Conservation (phyloP, 2,888 invertebrate genomes). For the Punctoribates punctum region DNA sequence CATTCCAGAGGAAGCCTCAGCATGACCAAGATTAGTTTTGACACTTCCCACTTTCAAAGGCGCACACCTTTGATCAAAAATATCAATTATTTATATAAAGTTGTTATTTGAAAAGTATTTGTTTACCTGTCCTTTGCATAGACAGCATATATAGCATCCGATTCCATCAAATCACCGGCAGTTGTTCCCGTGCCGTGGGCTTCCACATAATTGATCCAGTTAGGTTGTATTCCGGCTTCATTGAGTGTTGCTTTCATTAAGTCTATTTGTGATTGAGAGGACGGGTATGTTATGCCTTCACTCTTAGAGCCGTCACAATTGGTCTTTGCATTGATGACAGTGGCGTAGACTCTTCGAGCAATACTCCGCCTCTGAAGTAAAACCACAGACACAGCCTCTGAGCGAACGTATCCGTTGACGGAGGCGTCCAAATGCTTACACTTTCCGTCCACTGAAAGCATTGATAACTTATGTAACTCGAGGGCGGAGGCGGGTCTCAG, state of each 20-base stretch:
- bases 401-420: constrained; percentile 81
- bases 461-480: constrained; percentile 85
- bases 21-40: constrained; percentile 98
- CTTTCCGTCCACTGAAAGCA: constrained; percentile 84
- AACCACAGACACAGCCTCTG: constrained; percentile 78
- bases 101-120: not conserved
- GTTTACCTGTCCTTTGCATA: constrained; percentile 66
- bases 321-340: constrained; percentile 58
- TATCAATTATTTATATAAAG: not conserved
- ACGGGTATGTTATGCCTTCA: constrained; percentile 57
- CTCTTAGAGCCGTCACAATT: constrained; percentile 59
- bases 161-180: constrained; percentile 87
- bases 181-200: constrained; percentile 98
- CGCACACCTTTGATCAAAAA: constrained; percentile 45
- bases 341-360: constrained; percentile 54
- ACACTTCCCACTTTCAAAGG: constrained; percentile 90
- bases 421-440: constrained; percentile 92
- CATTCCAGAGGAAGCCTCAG: constrained; percentile 62
- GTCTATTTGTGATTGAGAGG: constrained; percentile 64
- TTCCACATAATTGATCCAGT: constrained; percentile 83
- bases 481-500: constrained; percentile 84
- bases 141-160: constrained; percentile 58
- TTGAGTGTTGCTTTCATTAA: constrained; percentile 70
- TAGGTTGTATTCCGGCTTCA: constrained; percentile 74
- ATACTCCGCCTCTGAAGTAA: constrained; percentile 69